Evolutionary conservation across 2,797 vertebrate species (phyloP), one percentile per base, ranked within the genome.

Genomic region (Mareca strepera): DNA sequence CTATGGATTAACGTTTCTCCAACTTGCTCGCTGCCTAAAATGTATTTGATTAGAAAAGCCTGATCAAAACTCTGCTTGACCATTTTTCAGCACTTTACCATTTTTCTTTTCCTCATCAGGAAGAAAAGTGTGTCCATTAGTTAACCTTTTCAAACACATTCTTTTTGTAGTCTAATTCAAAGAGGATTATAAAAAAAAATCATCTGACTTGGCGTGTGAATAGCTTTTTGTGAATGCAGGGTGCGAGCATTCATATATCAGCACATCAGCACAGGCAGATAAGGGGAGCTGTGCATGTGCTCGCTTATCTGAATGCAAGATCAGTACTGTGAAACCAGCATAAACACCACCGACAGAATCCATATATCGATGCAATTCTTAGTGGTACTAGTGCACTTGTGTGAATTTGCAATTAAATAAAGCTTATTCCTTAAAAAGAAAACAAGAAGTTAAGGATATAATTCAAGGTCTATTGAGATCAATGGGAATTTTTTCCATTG

Each of bases 321-420:
- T 96, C 95, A 91, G 90, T 81, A 63, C 94, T 74, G 94, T 52
- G 92, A 94, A 96, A 94, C 88, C 90, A 76, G 93, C 93, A 94
- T 44, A 94, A 94, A 93, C 95, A 96, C 86, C 88, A 78, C 94
- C 92, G 95, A 90, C 86, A 93, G 88, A 91, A 95, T 96, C 96
- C 90, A 97, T 96, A 94, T 96, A 97, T 93, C 26, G 94, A 96
- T 92, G 94, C 59, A 86, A 91, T 94, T 92, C 93, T 93, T 94
- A 82, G 88, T 9, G 78, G 74, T 93, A 70, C 94, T 22, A 50
- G 37, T 72, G 68, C 83, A 77, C 87, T 90, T 85, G 70, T 82
- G 83, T 25, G 81, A 95, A 92, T 94, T 88, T 94, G 94, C 92
- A 96, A 95, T 94, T 97, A 94, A 91, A 94, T 86, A 94, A 93